phyloP scores from a whole-genome alignment of 2,113 vertebrate genomes.

The Strix uralensis region DNA sequence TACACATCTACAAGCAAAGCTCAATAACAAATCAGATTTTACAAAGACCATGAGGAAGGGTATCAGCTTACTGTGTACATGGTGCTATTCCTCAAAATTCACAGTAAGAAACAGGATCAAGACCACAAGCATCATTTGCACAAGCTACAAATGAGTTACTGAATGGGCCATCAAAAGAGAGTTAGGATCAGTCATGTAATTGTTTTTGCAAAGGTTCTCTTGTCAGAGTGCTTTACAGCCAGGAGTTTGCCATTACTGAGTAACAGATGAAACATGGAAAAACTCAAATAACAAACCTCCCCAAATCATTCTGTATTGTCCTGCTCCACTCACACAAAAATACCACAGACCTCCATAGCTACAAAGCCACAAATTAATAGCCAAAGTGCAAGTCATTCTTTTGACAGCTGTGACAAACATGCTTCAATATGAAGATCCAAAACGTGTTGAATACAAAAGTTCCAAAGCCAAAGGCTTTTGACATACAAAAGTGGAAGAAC shows the following conservation, averaged over 20 bases:
- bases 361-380: background rate
- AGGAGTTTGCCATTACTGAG: background rate
- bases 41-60: background rate
- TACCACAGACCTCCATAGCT: background rate
- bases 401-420: background rate
- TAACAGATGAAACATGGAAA: background rate
- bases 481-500: background rate
- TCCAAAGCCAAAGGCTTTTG: background rate
- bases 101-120: background rate
- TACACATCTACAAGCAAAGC: background rate
- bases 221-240: background rate
- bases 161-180: background rate
- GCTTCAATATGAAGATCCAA: background rate
- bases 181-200: background rate
- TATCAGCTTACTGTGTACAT: background rate
- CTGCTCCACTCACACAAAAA: background rate
- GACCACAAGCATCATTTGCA: background rate
- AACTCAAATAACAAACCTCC: background rate
- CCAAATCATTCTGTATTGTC: background rate
- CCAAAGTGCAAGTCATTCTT: background rate
- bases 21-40: background rate
- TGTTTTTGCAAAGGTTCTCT: background rate
- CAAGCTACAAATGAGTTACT: background rate
- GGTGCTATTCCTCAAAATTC: background rate
- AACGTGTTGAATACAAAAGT: background rate